phyloP scores from a whole-genome alignment of 2,113 vertebrate species.

The Thunnus maccoyii region DNA sequence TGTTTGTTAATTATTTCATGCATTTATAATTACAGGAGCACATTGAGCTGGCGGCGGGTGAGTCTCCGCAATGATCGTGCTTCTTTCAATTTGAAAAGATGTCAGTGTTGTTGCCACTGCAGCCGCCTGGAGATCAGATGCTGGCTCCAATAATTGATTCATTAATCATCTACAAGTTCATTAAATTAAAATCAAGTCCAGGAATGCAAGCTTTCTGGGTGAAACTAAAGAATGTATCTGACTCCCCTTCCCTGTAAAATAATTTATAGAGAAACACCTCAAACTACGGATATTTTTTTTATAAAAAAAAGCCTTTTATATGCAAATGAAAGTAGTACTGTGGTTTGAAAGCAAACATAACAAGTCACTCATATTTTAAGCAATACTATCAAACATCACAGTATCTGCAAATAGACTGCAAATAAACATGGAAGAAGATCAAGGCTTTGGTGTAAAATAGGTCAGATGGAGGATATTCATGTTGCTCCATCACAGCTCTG shows the following conservation, averaged over 20 bases:
- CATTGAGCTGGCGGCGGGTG: conserved; percentile 45
- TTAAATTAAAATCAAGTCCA: conserved; percentile 64
- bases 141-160: conserved; percentile 64
- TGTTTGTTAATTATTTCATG: conserved; percentile 75
- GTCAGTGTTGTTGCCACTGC: conserved; percentile 48
- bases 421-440: conserved; percentile 62
- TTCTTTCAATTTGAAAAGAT: conserved; percentile 67
- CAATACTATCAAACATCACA: conserved; percentile 47
- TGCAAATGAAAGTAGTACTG: conserved; percentile 57
- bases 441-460: conserved; percentile 65
- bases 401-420: conserved; percentile 61
- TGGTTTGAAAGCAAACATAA: conserved; percentile 62
- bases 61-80: conserved; percentile 41
- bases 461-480: conserved; percentile 66
- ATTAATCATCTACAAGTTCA: conserved; percentile 75
- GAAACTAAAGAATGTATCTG: conserved; percentile 45
- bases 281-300: conserved; percentile 29
- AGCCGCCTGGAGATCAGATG: conserved; percentile 48
- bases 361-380: conserved; percentile 62
- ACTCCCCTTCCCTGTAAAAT: conserved; percentile 22
- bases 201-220: conserved; percentile 32
- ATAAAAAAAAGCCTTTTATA: conserved; percentile 59
- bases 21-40: conserved; percentile 72
- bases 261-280: conserved; percentile 53
- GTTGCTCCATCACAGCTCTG: conserved; percentile 8